Percentiles rank a stretch among this genome's conserved stretches.
phyloP scores from a whole-genome alignment of 2,888 invertebrate genomes.

The Cheilosia grossa region DNA sequence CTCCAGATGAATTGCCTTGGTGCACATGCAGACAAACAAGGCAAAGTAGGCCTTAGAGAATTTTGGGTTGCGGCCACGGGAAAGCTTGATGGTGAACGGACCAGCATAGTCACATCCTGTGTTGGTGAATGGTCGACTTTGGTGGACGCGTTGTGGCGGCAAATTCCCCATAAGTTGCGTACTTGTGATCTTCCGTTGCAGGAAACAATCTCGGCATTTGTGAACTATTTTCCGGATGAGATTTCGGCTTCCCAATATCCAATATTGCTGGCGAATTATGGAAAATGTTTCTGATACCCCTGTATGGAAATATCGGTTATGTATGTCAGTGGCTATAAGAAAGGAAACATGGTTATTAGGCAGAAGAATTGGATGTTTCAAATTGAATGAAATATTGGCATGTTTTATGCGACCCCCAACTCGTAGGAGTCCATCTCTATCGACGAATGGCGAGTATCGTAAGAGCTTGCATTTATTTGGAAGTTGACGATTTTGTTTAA shows the following conservation, averaged over 20 bases:
- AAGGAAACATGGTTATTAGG: conserved; percentile 30
- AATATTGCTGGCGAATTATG: conserved; percentile 46
- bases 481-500: too few species aligned
- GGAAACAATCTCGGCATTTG: conserved; percentile 55
- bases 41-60: conserved; percentile 44
- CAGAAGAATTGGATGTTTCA: conserved; percentile 45
- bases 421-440: too few species aligned
- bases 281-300: conserved; percentile 46
- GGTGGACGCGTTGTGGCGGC: conserved; percentile 15
- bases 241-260: conserved; percentile 55
- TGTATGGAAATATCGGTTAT: conserved; percentile 34
- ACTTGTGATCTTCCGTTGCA: conserved; percentile 40
- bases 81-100: conserved; percentile 44
- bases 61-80: conserved; percentile 21
- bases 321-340: conserved; percentile 46
- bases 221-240: conserved; percentile 40
- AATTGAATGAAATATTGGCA: conserved; percentile 22
- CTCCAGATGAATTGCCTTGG: conserved; percentile 59
- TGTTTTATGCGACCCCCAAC: too few species aligned
- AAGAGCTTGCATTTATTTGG: too few species aligned
- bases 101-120: conserved; percentile 51
- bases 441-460: too few species aligned
- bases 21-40: conserved; percentile 59
- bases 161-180: conserved; percentile 56
- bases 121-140: conserved; percentile 37